Conservation (phyloP, 2,888 invertebrate species). For the Anoplius nigerrimus region DNA sequence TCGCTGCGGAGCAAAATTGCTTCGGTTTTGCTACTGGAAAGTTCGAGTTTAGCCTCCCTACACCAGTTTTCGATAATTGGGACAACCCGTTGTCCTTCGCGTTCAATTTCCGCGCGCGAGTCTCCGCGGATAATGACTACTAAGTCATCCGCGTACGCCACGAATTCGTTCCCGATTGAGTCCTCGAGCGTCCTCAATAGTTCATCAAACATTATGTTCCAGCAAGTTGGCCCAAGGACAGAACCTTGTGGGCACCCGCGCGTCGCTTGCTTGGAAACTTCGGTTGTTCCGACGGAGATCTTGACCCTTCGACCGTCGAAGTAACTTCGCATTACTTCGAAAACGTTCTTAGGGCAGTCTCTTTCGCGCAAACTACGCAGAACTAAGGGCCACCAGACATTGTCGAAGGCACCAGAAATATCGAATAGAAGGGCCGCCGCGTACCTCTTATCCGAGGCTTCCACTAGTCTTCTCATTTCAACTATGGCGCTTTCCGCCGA, state of each 20-base stretch:
- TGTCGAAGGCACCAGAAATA: not conserved
- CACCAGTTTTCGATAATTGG: constrained; percentile 14
- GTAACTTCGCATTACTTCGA: constrained; percentile 13
- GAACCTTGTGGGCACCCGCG: constrained; percentile 44
- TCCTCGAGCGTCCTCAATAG: not conserved
- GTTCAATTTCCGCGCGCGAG: constrained; percentile 13
- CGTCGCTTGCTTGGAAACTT: constrained; percentile 9
- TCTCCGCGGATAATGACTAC: constrained; percentile 19
- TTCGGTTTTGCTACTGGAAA: not conserved
- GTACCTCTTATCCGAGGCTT: not conserved
- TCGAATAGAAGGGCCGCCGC: not conserved
- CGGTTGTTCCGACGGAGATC: constrained; percentile 9
- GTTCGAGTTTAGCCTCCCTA: not conserved
- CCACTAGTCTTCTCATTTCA: not conserved
- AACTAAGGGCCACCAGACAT: not conserved
- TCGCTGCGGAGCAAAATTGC: not conserved
- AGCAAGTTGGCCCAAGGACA: constrained; percentile 28
- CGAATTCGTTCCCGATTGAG: not conserved
- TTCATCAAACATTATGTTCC: constrained; percentile 26
- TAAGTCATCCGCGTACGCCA: constrained; percentile 44
- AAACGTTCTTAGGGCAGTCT: constrained; percentile 21
- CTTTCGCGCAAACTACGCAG: not conserved
- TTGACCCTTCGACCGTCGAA: constrained; percentile 12
- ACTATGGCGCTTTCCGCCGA: not conserved
- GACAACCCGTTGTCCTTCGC: not conserved